Percentiles rank a stretch among this genome's conserved stretches.
Conservation (phyloP, 2,113 vertebrate genomes). For the Cyrtonyx montezumae region DNA sequence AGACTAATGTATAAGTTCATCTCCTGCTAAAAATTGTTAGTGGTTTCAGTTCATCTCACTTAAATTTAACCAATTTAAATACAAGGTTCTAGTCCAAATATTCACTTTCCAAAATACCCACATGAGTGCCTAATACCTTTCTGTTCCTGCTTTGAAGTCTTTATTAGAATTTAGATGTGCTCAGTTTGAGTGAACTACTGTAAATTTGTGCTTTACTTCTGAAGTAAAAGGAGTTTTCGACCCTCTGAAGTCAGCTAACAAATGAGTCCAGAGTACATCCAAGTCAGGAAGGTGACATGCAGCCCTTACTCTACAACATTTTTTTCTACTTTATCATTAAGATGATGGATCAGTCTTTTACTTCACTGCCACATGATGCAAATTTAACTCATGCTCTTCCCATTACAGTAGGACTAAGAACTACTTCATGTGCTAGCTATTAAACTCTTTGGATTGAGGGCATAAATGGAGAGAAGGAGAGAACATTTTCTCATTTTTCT, state of each 20-base stretch:
- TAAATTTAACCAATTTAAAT: not conserved
- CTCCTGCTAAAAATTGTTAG: not conserved
- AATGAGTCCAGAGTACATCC: not conserved
- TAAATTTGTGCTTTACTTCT: not conserved
- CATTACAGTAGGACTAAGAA: not conserved
- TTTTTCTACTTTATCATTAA: not conserved
- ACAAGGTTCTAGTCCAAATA: not conserved
- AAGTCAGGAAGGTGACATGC: not conserved
- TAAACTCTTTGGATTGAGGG: not conserved
- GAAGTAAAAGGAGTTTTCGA: not conserved
- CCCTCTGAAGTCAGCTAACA: not conserved
- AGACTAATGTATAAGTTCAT: not conserved
- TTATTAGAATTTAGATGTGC: not conserved
- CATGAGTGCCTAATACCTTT: not conserved
- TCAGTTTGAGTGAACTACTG: not conserved
- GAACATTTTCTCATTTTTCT: not conserved
- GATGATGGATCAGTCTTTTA: not conserved
- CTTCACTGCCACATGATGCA: not conserved
- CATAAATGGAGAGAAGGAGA: not conserved
- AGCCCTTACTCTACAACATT: not conserved
- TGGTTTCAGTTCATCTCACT: constrained; percentile 11
- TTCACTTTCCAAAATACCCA: not conserved
- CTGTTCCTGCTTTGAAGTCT: not conserved
- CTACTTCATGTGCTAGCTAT: not conserved
- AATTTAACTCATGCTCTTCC: not conserved